Evolutionary conservation across 2,797 vertebrate genomes (phyloP).

Genomic region (Dicrostonyx torquatus): DNA sequence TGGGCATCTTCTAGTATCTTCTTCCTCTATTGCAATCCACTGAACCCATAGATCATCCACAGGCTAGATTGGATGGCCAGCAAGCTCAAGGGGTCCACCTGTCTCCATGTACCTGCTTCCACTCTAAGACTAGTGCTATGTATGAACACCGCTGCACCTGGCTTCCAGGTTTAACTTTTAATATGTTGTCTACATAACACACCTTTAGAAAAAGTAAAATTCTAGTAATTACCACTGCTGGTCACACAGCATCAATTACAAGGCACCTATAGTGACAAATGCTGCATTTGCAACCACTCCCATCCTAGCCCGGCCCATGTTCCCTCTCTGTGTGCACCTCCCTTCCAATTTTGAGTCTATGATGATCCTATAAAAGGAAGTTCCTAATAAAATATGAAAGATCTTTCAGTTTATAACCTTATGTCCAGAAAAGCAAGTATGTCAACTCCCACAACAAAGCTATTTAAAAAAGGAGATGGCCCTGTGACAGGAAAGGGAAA

Average conservation of each 20-base stretch:
- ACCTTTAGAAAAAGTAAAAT: neutral
- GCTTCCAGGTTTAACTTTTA: neutral
- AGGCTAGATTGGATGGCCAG: neutral
- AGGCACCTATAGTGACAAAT: neutral
- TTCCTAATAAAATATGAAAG: neutral
- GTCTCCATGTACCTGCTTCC: too few relatives aligned
- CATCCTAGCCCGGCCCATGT: neutral
- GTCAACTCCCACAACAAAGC: neutral
- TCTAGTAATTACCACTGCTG: neutral
- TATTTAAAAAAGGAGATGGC: neutral
- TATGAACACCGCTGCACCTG: neutral
- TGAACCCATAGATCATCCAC: neutral
- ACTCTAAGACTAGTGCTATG: neutral
- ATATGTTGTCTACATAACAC: neutral
- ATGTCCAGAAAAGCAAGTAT: neutral
- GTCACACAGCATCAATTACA: rapidly evolving
- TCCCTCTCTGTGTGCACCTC: neutral
- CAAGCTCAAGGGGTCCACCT: neutral
- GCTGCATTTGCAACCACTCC: neutral
- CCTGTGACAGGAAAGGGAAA: neutral
- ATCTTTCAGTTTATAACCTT: neutral
- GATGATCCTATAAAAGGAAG: neutral
- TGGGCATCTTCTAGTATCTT: neutral
- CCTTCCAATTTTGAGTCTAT: neutral
- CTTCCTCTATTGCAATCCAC: neutral